Percentiles rank a stretch among this genome's conserved stretches.
These are phyloP conservation scores for Neoarius graeffei DNA, from an alignment of 2,113 vertebrate genomes.

Conservation along the genomic window DNA sequence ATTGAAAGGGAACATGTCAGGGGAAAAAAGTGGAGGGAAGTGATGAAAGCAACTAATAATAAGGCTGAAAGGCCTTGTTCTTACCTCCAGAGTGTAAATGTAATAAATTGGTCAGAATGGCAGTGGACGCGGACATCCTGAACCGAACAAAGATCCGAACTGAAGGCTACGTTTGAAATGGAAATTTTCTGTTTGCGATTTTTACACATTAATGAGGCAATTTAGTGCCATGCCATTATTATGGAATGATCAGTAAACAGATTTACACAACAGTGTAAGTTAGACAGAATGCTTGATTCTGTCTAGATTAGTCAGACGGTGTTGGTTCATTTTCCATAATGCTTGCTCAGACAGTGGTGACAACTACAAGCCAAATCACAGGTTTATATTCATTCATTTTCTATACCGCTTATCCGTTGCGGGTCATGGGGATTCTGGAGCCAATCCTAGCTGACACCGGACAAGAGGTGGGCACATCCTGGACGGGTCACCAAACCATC, in stretches of 20 bases:
- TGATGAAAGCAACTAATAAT: conserved; percentile 73
- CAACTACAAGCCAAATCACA: not conserved
- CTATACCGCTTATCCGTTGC: too few species aligned
- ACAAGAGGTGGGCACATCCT: too few species aligned
- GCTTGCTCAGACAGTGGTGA: not conserved
- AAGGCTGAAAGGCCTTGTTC: conserved; percentile 70
- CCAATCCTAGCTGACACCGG: too few species aligned
- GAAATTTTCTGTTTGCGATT: conserved; percentile 64
- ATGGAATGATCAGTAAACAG: conserved; percentile 42
- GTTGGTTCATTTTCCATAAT: not conserved
- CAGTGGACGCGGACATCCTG: conserved; percentile 50
- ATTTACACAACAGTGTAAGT: not conserved
- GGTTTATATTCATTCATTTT: not conserved
- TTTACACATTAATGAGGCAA: conserved; percentile 38
- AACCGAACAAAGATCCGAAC: conserved; percentile 58
- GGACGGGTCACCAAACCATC: too few species aligned
- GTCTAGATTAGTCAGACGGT: not conserved
- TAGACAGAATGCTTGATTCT: too few species aligned
- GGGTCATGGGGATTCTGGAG: too few species aligned
- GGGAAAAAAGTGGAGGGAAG: conserved; percentile 34
- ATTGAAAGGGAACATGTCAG: not conserved
- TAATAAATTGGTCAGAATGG: conserved; percentile 58
- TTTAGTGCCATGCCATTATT: conserved; percentile 51
- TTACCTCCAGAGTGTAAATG: conserved; percentile 71
- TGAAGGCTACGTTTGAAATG: conserved; percentile 66